Percentiles rank a stretch among this genome's conserved stretches.
These are phyloP conservation scores for Papilio xuthus DNA, from an alignment of 1,140 invertebrate species.

Conservation along the genomic window DNA sequence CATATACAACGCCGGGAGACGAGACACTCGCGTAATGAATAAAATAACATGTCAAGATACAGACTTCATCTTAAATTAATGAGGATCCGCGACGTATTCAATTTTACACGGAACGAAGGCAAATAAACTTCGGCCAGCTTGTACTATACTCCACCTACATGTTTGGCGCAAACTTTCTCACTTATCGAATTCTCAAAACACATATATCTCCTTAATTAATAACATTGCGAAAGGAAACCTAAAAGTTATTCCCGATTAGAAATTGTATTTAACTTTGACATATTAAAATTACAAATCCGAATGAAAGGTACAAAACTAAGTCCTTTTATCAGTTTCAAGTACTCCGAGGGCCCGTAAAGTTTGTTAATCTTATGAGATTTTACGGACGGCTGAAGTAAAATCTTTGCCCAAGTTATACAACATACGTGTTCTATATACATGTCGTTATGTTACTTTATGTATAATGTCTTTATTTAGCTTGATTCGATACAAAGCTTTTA, in stretches of 20 bases:
- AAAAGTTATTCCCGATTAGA: constrained; percentile 71
- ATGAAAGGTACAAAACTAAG: constrained; percentile 57
- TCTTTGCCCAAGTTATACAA: constrained; percentile 44
- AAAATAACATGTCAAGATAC: constrained; percentile 81
- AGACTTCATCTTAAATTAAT: constrained; percentile 80
- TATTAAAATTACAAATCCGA: constrained; percentile 54
- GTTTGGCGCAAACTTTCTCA: constrained; percentile 64
- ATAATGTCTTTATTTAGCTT: not conserved
- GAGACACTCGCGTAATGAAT: constrained; percentile 77
- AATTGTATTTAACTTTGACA: constrained; percentile 63
- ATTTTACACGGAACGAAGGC: constrained; percentile 78
- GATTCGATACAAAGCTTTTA: not conserved
- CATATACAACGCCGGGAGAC: constrained; percentile 65
- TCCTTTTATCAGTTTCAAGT: constrained; percentile 61
- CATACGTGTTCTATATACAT: not conserved
- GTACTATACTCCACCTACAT: constrained; percentile 35
- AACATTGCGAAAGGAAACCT: constrained; percentile 74
- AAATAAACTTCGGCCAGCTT: constrained; percentile 74
- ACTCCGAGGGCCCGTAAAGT: constrained; percentile 55
- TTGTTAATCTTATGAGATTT: constrained; percentile 62
- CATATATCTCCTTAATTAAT: constrained; percentile 74
- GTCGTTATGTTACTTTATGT: not conserved
- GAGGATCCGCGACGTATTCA: constrained; percentile 78
- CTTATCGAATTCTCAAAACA: constrained; percentile 61
- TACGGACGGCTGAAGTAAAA: constrained; percentile 62